Evolutionary conservation across 2,113 vertebrate species (phyloP).

Genomic region (Potamarius usumacintae): DNA sequence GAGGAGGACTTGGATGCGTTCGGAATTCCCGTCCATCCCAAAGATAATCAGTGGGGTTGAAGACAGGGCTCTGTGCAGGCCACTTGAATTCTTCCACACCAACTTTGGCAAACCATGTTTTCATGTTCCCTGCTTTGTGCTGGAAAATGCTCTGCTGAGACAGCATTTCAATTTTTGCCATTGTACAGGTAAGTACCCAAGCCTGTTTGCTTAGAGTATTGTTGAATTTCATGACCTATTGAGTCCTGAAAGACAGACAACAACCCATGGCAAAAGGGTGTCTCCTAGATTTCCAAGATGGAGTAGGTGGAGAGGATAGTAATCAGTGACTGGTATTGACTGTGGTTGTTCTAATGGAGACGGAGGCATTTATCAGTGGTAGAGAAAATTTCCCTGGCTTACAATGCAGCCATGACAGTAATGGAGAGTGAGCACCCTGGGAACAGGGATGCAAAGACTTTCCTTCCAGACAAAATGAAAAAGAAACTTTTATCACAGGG

Average conservation of each 20-base stretch:
- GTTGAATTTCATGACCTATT: constrained; percentile 62
- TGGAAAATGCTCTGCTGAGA: not conserved
- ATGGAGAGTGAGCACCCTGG: not conserved
- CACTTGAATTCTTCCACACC: not conserved
- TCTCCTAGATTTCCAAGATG: constrained; percentile 14
- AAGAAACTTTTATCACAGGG: constrained; percentile 24
- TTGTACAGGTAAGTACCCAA: constrained; percentile 12
- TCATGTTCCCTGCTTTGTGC: not conserved
- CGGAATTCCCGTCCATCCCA: not conserved
- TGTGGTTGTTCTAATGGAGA: constrained; percentile 39
- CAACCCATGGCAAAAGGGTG: constrained; percentile 20
- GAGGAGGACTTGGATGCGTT: not conserved
- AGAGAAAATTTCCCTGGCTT: constrained; percentile 44
- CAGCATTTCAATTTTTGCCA: not conserved
- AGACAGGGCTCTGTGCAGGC: not conserved
- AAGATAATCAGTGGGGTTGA: not conserved
- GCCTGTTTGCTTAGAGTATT: constrained; percentile 33
- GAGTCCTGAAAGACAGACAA: constrained; percentile 49
- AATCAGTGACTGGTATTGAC: constrained; percentile 60
- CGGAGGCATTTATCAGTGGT: constrained; percentile 42
- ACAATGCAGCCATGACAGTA: constrained; percentile 25
- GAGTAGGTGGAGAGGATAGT: constrained; percentile 24
- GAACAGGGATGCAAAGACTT: constrained; percentile 25
- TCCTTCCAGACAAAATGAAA: not conserved
- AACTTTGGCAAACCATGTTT: not conserved